Evolutionary conservation across 2,888 invertebrate species (phyloP), one percentile per base, ranked within the genome.

Genomic region (Morpho deidamia): DNA sequence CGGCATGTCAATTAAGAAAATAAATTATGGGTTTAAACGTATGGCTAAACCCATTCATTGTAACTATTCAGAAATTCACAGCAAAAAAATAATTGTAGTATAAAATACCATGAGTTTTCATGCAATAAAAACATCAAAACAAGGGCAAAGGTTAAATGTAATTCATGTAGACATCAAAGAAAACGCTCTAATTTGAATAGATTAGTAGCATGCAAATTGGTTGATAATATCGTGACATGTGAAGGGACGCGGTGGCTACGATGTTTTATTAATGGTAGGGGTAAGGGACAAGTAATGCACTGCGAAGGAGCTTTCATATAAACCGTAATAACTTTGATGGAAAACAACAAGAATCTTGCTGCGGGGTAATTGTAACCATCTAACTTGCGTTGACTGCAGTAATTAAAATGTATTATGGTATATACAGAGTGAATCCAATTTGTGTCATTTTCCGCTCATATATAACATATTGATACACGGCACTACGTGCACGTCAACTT

Each of bases 201-300:
- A 81, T 80, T 75, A 79, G 66, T 68, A 64, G 65, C 75, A 83
- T 85, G 86, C 78, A 82, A 83, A 85, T 84, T 76, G 69, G 65
- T 67, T 68, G 81, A 81, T 82, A 77, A 82, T 76, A 74, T 78
- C 71, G 70, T 74, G 74, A 74, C 77, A 73, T 65, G 69, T 66
- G 68, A 74, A 74, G 72, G 71, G 43, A 38, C 43, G 67, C 62
- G 61, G 62, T 48, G 61, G 58, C 63, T 43, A 43, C 53, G 62
- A 76, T 83, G 77, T 79, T 76, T 81, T 82, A 80, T 81, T 76
- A 76, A 80, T 75, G 60, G 60, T 65, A 62, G 65, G 68, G 65
- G 70, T 69, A 53, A 48, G 58, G 52, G 54, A 45, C 52, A 44
- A 44, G 45, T 58, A 56, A 58, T 58, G 44, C 52, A 41, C n/a